Evolutionary conservation across 2,888 invertebrate genomes (phyloP).

Genomic region (Cheilosia grossa): DNA sequence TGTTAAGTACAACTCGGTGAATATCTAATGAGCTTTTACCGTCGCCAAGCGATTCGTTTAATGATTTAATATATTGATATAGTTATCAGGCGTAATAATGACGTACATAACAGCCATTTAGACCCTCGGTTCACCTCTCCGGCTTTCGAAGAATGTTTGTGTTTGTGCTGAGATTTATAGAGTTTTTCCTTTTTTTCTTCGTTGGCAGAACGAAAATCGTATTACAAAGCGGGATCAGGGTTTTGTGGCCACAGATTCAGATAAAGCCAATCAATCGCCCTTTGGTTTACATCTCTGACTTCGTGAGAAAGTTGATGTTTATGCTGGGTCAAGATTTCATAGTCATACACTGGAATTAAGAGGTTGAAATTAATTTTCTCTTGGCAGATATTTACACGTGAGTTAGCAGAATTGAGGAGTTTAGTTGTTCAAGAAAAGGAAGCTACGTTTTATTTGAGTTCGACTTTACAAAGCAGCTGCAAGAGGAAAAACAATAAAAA

Average conservation of each 20-base stretch:
- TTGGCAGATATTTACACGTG: too few relatives aligned
- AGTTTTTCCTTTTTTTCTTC: slow-evolving; percentile 11
- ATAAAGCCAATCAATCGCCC: neutral
- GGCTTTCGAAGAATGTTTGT: slow-evolving; percentile 1
- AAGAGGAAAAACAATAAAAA: too few relatives aligned
- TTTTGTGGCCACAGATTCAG: neutral
- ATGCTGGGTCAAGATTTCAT: too few relatives aligned
- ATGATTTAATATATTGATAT: slow-evolving; percentile 49
- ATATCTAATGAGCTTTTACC: slow-evolving; percentile 14
- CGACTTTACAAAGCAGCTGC: too few relatives aligned
- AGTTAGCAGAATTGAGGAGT: too few relatives aligned
- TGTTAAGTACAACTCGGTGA: slow-evolving; percentile 35
- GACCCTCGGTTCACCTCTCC: neutral
- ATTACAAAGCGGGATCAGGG: slow-evolving; percentile 7
- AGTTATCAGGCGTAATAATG: slow-evolving; percentile 44
- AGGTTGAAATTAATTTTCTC: too few relatives aligned
- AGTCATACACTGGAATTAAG: too few relatives aligned
- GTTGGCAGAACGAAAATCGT: neutral
- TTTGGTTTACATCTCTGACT: too few relatives aligned
- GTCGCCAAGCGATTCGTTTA: slow-evolving; percentile 27
- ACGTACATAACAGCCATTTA: slow-evolving; percentile 31
- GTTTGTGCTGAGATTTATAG: slow-evolving; percentile 8
- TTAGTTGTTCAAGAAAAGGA: too few relatives aligned
- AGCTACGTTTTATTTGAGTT: too few relatives aligned
- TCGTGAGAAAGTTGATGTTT: too few relatives aligned